Conservation (phyloP, 2,888 invertebrate species). For the Lamellibrachia columna region DNA sequence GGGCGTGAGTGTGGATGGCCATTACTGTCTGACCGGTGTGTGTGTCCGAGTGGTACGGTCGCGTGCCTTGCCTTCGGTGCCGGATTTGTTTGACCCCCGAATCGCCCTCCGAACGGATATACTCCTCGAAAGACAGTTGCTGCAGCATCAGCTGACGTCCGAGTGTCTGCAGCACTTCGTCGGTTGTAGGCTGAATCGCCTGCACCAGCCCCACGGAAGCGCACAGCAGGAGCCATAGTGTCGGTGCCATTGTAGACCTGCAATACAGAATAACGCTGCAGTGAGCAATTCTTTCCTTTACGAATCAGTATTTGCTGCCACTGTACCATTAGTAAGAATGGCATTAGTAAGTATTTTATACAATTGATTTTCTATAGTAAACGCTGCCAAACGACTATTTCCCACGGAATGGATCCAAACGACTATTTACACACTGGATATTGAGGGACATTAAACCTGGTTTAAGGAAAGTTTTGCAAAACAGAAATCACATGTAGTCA, state of each 20-base stretch:
- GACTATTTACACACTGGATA: neutral
- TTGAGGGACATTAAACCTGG: no score
- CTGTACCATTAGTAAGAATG: no score
- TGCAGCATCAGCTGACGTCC: constrained; percentile 51
- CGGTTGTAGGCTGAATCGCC: neutral
- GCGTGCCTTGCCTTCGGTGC: constrained; percentile 36
- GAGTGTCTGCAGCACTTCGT: constrained; percentile 27
- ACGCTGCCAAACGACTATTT: neutral
- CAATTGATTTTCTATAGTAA: neutral
- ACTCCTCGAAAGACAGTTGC: constrained; percentile 50
- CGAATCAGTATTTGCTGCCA: no score
- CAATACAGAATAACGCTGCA: neutral
- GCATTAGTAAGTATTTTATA: neutral
- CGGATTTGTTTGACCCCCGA: constrained; percentile 39
- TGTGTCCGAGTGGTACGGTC: constrained; percentile 42
- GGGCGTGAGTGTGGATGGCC: constrained; percentile 53
- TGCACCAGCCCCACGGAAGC: neutral
- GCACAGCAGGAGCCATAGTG: neutral
- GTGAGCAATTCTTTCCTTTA: neutral
- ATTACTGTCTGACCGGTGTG: constrained; percentile 38
- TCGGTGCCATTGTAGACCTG: neutral
- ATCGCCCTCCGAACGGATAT: constrained; percentile 43
- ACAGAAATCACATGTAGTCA: no score
- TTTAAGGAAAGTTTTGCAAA: no score
- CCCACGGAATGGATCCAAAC: neutral